Evolutionary conservation across 2,888 invertebrate species (phyloP).

Genomic region (Erebia epiphron): DNA sequence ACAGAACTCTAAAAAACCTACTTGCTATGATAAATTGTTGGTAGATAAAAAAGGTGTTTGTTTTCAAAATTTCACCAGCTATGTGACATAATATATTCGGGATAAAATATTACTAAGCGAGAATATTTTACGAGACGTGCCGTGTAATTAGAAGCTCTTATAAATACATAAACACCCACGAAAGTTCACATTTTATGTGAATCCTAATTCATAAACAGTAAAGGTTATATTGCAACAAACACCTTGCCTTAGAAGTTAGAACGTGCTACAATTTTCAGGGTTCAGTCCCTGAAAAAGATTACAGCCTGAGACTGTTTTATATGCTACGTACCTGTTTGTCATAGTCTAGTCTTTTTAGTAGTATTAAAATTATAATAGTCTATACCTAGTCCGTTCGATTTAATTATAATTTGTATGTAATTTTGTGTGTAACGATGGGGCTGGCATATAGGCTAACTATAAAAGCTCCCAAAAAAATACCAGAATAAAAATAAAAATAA

Average conservation of each 20-base stretch:
- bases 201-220: constrained; percentile 9
- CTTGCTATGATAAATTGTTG: background rate
- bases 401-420: too few relatives aligned
- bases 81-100: constrained; percentile 8
- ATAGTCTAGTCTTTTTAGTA: too few relatives aligned
- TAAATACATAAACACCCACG: constrained; percentile 17
- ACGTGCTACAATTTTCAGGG: constrained; percentile 13
- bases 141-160: constrained; percentile 18
- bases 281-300: background rate
- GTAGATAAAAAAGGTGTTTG: constrained; percentile 8
- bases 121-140: constrained; percentile 15
- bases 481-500: too few relatives aligned
- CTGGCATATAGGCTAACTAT: too few relatives aligned
- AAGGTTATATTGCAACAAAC: constrained; percentile 15
- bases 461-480: too few relatives aligned
- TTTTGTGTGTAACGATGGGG: too few relatives aligned
- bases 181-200: constrained; percentile 1
- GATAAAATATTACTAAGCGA: constrained; percentile 18
- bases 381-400: too few relatives aligned
- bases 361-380: too few relatives aligned
- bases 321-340: too few relatives aligned
- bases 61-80: constrained; percentile 11
- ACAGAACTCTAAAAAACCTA: too few relatives aligned
- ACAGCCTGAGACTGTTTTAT: too few relatives aligned
- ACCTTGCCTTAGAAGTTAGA: constrained; percentile 3